Base-by-base conservation (phyloP, 2,797 vertebrate genomes). In the Ispidina picta region DNA sequence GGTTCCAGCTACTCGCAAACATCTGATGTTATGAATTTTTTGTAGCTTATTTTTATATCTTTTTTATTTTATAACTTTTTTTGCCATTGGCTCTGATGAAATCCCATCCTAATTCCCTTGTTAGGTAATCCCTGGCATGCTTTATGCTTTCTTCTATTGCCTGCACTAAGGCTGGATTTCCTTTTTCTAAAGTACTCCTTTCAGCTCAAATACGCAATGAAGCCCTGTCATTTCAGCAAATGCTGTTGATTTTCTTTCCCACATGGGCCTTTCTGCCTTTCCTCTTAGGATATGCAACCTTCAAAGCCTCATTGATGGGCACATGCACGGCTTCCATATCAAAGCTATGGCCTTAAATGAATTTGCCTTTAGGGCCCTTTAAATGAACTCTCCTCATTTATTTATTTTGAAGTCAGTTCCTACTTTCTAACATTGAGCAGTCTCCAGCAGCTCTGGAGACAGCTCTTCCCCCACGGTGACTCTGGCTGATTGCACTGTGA, bases 91-190 rank as follows among this genome's bases (percentile, higher is more conserved):
- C 49, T 88, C 49, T 58, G 58, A 74, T 84, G 78, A 95, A 94
- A 94, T 91, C 90, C 83, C 86, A 77, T 74, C 81, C 58, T 93
- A 94, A 93, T 93, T 91, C 91, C 75, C 69, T 49, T 83, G 89
- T 94, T 90, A 90, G 75, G 75, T 91, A 95, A 90, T 85, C 65
- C 58, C 88, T 94, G 92, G 82, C 92, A 84, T 69, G 82, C 62
- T 83, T 88, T 79, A 46, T 4, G 3, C 63, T 90, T 48, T 68
- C 56, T 73, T 58, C 80, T 70, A 44, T 55, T 81, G 91, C 77
- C 68, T 84, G 51, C 1, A 2, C 46, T 93, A 83, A 88, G 60
- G 82, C 77, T 90, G 88, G 86, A 93, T 95, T 95, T 96, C 89
- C 88, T 66, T 79, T 77, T 64, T 55, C 71, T 92, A 59, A 94